A percentile compares a stretch with the other conserved stretches of the same genome.
These are phyloP conservation scores for Blennius ocellaris DNA, from an alignment of 2,113 vertebrate genomes.

Conservation along the genomic window DNA sequence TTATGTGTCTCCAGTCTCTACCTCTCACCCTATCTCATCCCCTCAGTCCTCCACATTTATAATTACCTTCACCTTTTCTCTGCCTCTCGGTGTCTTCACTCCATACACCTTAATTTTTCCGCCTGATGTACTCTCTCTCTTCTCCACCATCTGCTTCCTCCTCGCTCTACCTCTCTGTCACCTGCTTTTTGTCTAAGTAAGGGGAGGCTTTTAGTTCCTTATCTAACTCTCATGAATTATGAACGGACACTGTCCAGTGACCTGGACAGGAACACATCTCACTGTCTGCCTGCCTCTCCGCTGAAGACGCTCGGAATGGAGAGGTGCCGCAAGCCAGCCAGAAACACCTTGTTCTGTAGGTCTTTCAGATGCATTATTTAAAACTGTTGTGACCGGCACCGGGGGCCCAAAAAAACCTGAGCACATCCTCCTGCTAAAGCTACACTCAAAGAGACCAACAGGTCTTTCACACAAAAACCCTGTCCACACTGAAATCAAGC, in stretches of 20 bases:
- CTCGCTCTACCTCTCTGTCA: conserved; percentile 36
- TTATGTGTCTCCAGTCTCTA: conserved; percentile 45
- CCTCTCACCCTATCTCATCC: conserved; percentile 27
- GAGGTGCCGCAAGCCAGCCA: conserved; percentile 29
- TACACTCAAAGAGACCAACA: conserved; percentile 9
- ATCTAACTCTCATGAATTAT: conserved; percentile 77
- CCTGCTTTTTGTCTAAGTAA: conserved; percentile 63
- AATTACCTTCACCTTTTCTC: conserved; percentile 55
- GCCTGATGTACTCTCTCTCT: conserved; percentile 33
- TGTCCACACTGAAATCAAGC: conserved; percentile 18
- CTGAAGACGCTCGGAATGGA: conserved; percentile 34
- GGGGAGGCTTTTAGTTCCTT: conserved; percentile 73
- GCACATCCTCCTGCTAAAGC: conserved; percentile 9
- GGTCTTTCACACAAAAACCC: conserved; percentile 30
- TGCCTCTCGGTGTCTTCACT: conserved; percentile 16
- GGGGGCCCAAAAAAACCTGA: conserved; percentile 8
- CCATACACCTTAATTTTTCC: conserved; percentile 31
- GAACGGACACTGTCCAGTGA: conserved; percentile 57
- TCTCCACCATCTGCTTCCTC: conserved; percentile 21
- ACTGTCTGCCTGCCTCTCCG: conserved; percentile 42
- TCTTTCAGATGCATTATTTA: conserved; percentile 65
- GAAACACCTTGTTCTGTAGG: conserved; percentile 52
- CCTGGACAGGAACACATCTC: conserved; percentile 58
- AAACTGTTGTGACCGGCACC: conserved; percentile 40
- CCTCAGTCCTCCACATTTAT: conserved; percentile 42